Conservation (phyloP, 2,888 invertebrate species). For the Gastrophysa polygoni region DNA sequence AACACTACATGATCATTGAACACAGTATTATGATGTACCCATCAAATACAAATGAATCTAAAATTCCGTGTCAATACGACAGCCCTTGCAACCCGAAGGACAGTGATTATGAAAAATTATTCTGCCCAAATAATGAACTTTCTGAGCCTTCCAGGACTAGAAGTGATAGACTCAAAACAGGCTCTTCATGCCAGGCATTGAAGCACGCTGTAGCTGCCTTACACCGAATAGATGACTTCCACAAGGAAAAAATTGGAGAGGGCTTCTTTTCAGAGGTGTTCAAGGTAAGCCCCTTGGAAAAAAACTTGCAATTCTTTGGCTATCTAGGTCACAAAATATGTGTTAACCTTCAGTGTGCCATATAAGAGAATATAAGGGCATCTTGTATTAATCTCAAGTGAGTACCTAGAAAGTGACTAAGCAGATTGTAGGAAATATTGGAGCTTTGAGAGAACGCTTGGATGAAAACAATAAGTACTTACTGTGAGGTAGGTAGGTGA, state of each 20-base stretch:
- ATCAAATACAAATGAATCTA: slow-evolving; percentile 47
- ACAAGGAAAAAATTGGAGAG: slow-evolving; percentile 88
- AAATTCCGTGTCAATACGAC: slow-evolving; percentile 56
- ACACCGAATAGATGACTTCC: slow-evolving; percentile 92
- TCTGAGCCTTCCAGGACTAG: slow-evolving; percentile 55
- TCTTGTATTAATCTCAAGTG: slow-evolving; percentile 2
- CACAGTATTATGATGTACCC: slow-evolving; percentile 49
- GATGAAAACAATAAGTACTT: slow-evolving; percentile 24
- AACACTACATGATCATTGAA: slow-evolving; percentile 50
- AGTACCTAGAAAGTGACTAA: too few relatives aligned
- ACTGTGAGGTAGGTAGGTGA: slow-evolving; percentile 4
- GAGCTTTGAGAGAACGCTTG: slow-evolving; percentile 23
- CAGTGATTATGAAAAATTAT: slow-evolving; percentile 54
- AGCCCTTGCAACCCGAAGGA: slow-evolving; percentile 56
- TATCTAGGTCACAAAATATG: slow-evolving; percentile 38
- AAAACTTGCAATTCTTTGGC: slow-evolving; percentile 13
- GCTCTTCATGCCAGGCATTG: slow-evolving; percentile 86
- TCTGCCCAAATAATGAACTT: slow-evolving; percentile 56
- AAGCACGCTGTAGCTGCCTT: slow-evolving; percentile 90
- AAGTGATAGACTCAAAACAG: slow-evolving; percentile 66
- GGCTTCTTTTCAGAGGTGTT: slow-evolving; percentile 98
- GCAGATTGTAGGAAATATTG: too few relatives aligned
- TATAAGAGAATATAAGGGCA: slow-evolving; percentile 26
- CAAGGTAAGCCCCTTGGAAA: slow-evolving; percentile 75
- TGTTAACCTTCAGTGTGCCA: slow-evolving; percentile 39